phyloP scores from a whole-genome alignment of 2,797 vertebrate species.

The Tenualosa ilisha region DNA sequence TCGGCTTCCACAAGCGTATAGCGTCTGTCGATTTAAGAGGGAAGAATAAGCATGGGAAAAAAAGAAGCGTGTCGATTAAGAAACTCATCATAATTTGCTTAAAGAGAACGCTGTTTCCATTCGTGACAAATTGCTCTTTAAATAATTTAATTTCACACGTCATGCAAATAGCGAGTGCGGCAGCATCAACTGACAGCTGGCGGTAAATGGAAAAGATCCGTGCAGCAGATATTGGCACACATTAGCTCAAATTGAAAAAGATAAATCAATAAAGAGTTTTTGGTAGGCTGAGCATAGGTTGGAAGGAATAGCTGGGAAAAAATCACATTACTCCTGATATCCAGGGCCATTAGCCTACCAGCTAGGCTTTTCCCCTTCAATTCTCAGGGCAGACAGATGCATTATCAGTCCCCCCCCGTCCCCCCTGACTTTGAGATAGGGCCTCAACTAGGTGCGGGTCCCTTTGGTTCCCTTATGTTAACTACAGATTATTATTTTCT shows the following conservation, averaged over 20 bases:
- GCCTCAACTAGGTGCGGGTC: neutral
- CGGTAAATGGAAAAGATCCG: conserved; percentile 1
- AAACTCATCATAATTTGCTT: conserved; percentile 22
- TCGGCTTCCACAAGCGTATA: neutral
- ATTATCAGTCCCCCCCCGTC: neutral
- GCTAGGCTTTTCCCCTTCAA: neutral
- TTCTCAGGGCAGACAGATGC: neutral
- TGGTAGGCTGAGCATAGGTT: conserved; percentile 17
- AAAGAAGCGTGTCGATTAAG: neutral
- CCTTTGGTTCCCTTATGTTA: conserved; percentile 9
- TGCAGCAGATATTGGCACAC: neutral
- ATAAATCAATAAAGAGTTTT: conserved; percentile 14
- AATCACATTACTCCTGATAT: neutral
- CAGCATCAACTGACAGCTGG: conserved; percentile 1
- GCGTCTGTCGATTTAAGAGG: neutral
- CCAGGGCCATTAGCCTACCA: neutral
- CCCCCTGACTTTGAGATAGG: neutral
- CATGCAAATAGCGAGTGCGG: neutral
- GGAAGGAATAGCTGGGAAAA: neutral
- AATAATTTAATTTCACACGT: conserved; percentile 17
- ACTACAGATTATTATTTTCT: neutral
- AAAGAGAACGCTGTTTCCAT: neutral
- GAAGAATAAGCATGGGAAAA: neutral
- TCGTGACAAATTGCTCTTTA: conserved; percentile 19
- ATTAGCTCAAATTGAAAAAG: conserved; percentile 17